Conservation (phyloP, 2,888 invertebrate species). For the Scelioninae gen. 2 region DNA sequence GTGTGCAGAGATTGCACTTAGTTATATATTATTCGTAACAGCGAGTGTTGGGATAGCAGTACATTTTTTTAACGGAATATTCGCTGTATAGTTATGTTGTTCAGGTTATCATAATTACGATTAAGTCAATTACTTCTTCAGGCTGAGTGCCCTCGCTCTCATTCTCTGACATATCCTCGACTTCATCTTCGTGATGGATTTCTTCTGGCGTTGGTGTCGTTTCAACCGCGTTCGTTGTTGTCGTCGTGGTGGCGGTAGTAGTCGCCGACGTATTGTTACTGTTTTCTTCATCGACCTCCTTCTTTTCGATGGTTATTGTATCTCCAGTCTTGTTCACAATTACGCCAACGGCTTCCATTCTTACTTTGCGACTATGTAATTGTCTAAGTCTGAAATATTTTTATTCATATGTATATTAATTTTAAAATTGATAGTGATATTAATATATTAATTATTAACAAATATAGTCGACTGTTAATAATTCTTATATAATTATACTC, state of each 20-base stretch:
- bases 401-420: slow-evolving; percentile 20
- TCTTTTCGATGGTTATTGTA: slow-evolving; percentile 73
- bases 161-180: slow-evolving; percentile 86
- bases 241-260: slow-evolving; percentile 60
- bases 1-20: no score
- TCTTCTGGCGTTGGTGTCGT: slow-evolving; percentile 68
- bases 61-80: no score
- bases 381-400: slow-evolving; percentile 78
- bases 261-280: slow-evolving; percentile 62
- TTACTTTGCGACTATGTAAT: slow-evolving; percentile 84
- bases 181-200: slow-evolving; percentile 77
- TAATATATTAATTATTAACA: no score
- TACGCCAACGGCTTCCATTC: slow-evolving; percentile 81
- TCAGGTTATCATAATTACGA: no score
- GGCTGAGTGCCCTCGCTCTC: slow-evolving; percentile 93
- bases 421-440: no score
- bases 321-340: slow-evolving; percentile 74
- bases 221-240: slow-evolving; percentile 61
- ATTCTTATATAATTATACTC: no score
- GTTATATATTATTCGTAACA: no score
- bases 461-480: no score
- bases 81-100: no score
- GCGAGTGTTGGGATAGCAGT: no score
- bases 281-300: slow-evolving; percentile 68
- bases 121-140: slow-evolving; percentile 80